Base-by-base conservation (phyloP, 2,888 invertebrate genomes). In the Bruchidius siliquastri region DNA sequence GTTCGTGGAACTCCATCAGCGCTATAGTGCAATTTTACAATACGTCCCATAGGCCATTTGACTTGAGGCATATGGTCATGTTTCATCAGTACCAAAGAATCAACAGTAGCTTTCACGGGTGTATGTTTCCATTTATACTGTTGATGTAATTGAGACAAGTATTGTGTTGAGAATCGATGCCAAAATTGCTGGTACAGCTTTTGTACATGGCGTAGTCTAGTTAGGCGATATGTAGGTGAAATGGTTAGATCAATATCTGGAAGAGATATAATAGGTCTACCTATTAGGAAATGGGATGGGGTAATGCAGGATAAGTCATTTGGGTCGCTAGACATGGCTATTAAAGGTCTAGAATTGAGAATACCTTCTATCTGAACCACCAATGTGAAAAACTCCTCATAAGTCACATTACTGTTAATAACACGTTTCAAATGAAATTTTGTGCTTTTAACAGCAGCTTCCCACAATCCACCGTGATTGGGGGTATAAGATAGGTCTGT, bases 281-380 rank as follows among this genome's bases (percentile, higher is more conserved):
- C 79, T 70, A 80, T 80, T 13, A 81, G 75, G 67, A 81, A 79
- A 72, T 81, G 81, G 21, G 74, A 77, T 1, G 81, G 79, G 0
- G 74, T 83, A 0, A 82, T 74, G 3, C 76, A 69, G 21, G 72
- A 66, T 6, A 79, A 72, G 73, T 82, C 80, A n/a, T 22, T 21
- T 21, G 71, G 74, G 21, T 72, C 73, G 21, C 68, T 26, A 49
- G 21, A 70, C 22, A 71, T 8, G 0, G 74, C 49, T 22, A 21
- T 72, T 20, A 74, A 30, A 18, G 72, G 71, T 66, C 73, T 68
- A 3, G 70, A 73, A 26, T 74, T 73, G 10, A 73, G 20, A 20
- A 73, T 71, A 8, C 69, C 72, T 22, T 74, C 73, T 18, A 74
- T 68, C 22, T 74, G 69, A 32, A 73, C 21, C 21, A 74, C 21